These are phyloP conservation scores for Chrysolophus pictus DNA, from an alignment of 2,797 vertebrate species.

Conservation along the genomic window DNA sequence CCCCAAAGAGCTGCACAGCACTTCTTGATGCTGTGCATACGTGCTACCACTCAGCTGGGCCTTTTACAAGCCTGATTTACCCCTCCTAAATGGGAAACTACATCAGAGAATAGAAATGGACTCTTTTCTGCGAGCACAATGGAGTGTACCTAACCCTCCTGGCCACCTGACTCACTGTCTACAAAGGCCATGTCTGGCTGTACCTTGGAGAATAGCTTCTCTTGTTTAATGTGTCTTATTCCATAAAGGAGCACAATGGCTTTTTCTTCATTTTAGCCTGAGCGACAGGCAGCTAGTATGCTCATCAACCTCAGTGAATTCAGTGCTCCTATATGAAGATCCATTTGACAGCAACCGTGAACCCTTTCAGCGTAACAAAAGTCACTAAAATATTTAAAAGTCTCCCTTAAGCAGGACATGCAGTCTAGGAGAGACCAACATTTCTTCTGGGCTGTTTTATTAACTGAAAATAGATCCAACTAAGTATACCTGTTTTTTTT, in stretches of 20 bases:
- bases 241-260: not conserved
- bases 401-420: not conserved
- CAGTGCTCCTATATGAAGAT: not conserved
- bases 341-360: not conserved
- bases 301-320: not conserved
- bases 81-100: not conserved
- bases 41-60: not conserved
- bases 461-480: not conserved
- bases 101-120: not conserved
- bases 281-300: not conserved
- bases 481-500: not conserved
- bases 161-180: not conserved
- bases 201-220: not conserved
- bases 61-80: not conserved
- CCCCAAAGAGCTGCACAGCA: not conserved
- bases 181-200: not conserved
- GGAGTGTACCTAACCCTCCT: not conserved
- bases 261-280: not conserved
- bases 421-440: not conserved
- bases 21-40: not conserved
- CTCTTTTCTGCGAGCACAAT: accelerated
- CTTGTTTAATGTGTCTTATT: not conserved
- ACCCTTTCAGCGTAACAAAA: not conserved
- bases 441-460: constrained; percentile 3
- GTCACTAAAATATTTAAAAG: constrained; percentile 2